Percentiles rank a stretch among this genome's conserved stretches.
Evolutionary conservation across 2,113 vertebrate species (phyloP).

Genomic region (Ursus arctos): DNA sequence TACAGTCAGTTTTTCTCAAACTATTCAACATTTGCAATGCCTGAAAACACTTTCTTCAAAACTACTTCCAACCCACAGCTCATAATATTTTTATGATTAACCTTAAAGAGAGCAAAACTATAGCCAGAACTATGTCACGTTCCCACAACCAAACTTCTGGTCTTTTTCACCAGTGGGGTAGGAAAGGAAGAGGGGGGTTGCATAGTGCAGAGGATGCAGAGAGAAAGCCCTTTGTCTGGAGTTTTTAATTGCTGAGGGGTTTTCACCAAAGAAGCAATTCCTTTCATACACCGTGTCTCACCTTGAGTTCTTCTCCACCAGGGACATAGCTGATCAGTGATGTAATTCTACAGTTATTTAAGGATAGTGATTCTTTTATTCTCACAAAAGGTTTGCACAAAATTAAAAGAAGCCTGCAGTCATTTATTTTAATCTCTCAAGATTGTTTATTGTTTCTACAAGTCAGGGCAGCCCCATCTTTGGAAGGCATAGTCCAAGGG

Average conservation of each 20-base stretch:
- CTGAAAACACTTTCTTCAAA: constrained; percentile 28
- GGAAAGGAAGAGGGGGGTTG: neutral
- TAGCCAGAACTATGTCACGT: neutral
- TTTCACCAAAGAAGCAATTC: constrained; percentile 60
- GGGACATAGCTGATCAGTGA: constrained; percentile 77
- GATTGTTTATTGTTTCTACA: constrained; percentile 68
- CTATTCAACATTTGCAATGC: constrained; percentile 45
- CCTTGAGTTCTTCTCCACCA: constrained; percentile 62
- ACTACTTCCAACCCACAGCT: neutral
- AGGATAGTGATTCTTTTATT: constrained; percentile 76
- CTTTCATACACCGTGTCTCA: constrained; percentile 67
- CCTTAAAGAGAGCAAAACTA: neutral
- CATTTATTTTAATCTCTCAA: constrained; percentile 71
- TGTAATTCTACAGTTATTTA: constrained; percentile 69
- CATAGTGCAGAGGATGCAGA: neutral
- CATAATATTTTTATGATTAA: neutral
- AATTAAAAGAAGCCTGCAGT: constrained; percentile 71
- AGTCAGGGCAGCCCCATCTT: constrained; percentile 67
- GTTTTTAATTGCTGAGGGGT: constrained; percentile 61
- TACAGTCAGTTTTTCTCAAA: constrained; percentile 8
- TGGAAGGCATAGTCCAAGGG: constrained; percentile 50
- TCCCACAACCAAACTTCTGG: constrained; percentile 2
- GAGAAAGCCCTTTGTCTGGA: constrained; percentile 76
- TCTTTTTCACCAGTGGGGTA: neutral
- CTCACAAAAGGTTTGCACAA: constrained; percentile 70